A percentile compares a stretch with the other conserved stretches of the same genome.
These are phyloP conservation scores for Atlantisia rogersi DNA, from an alignment of 2,113 vertebrate species.

Conservation along the genomic window DNA sequence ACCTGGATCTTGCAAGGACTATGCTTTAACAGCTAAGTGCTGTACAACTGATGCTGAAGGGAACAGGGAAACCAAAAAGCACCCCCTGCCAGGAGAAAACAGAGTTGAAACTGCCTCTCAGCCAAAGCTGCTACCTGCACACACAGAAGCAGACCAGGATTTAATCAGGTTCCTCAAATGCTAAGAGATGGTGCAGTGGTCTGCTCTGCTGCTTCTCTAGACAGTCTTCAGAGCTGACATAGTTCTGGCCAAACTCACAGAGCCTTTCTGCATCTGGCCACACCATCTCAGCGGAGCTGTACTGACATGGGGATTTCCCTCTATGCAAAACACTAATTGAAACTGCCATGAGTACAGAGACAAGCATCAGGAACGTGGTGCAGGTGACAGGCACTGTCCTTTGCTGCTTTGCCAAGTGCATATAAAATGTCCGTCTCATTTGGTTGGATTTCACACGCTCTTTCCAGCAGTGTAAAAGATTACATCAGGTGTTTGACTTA, in stretches of 20 bases:
- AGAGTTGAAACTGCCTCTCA: background rate
- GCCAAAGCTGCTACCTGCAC: background rate
- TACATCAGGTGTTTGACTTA: background rate
- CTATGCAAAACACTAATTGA: background rate
- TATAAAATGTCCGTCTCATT: background rate
- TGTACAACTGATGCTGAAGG: rapidly evolving
- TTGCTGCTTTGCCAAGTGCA: background rate
- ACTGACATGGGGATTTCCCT: background rate
- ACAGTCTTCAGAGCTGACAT: background rate
- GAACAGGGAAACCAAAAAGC: background rate
- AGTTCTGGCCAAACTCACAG: background rate
- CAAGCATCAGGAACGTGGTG: background rate
- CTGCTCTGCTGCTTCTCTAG: background rate
- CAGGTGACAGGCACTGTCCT: background rate
- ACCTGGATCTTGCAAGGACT: background rate
- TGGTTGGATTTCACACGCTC: background rate
- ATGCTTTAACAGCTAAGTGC: background rate
- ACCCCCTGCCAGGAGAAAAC: background rate
- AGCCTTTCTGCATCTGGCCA: rapidly evolving
- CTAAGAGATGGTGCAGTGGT: background rate
- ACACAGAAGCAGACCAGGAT: background rate
- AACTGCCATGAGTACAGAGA: rapidly evolving
- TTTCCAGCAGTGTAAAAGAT: constrained; percentile 12
- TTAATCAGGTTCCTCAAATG: background rate
- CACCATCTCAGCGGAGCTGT: rapidly evolving